Percentiles rank a stretch among this genome's conserved stretches.
Conservation (phyloP, 2,888 invertebrate genomes). For the Diaperis boleti region DNA sequence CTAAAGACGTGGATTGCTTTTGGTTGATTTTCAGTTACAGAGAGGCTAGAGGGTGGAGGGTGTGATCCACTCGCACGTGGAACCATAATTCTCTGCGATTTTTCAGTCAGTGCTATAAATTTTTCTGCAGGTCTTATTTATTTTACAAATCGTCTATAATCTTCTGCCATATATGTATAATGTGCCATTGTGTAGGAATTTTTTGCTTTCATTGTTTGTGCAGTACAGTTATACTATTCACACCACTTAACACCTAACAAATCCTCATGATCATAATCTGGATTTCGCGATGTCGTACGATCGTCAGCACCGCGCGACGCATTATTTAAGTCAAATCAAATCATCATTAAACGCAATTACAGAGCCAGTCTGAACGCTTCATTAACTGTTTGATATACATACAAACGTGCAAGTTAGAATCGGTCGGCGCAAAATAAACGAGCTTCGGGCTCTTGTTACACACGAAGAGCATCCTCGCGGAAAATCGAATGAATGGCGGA, state of each 20-base stretch:
- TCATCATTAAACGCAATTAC: constrained; percentile 40
- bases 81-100: too few species aligned
- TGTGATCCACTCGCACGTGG: too few species aligned
- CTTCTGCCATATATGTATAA: too few species aligned
- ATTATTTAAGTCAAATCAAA: constrained; percentile 35
- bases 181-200: too few species aligned
- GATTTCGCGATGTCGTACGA: not conserved
- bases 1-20: too few species aligned
- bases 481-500: constrained; percentile 32
- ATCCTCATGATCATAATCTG: constrained; percentile 5
- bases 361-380: constrained; percentile 30
- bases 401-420: constrained; percentile 23
- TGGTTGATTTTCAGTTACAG: too few species aligned
- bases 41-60: too few species aligned
- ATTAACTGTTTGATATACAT: constrained; percentile 34
- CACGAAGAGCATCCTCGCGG: constrained; percentile 34
- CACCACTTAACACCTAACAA: not conserved
- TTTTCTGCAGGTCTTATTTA: too few species aligned
- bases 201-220: too few species aligned
- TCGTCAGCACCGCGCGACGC: constrained; percentile 13
- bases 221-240: not conserved
- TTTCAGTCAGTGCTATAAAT: too few species aligned
- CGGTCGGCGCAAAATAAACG: constrained; percentile 23
- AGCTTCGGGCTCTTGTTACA: constrained; percentile 26
- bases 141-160: too few species aligned